These are phyloP conservation scores for Trichomalopsis sarcophagae DNA, from an alignment of 1,140 invertebrate genomes.

Conservation along the genomic window DNA sequence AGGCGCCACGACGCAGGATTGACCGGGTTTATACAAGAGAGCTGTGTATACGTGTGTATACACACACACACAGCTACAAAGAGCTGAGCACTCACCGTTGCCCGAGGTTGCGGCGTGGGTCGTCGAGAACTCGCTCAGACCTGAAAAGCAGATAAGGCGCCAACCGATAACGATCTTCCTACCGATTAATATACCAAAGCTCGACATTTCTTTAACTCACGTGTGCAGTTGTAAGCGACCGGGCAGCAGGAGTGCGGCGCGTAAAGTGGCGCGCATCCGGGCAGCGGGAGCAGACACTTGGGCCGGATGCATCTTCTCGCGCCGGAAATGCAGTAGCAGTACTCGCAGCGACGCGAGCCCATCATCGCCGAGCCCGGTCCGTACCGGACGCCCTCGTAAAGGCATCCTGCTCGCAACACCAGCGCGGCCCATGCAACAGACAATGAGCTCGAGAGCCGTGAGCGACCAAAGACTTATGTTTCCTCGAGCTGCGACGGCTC, in stretches of 20 bases:
- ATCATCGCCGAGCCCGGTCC: constrained; percentile 90
- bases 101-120: constrained; percentile 60
- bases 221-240: constrained; percentile 86
- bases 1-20: not conserved
- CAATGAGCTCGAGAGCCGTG: not conserved
- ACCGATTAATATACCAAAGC: not conserved
- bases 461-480: not conserved
- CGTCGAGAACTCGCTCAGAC: constrained; percentile 62
- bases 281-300: constrained; percentile 85
- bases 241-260: constrained; percentile 88
- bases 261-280: constrained; percentile 83
- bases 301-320: constrained; percentile 86
- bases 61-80: constrained; percentile 25
- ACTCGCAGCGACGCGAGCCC: constrained; percentile 85
- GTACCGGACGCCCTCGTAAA: constrained; percentile 84
- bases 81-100: constrained; percentile 63
- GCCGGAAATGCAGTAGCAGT: constrained; percentile 90
- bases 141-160: constrained; percentile 56
- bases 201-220: constrained; percentile 59
- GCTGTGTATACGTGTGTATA: constrained; percentile 32
- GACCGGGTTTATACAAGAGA: not conserved
- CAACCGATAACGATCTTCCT: not conserved
- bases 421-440: not conserved
- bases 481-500: not conserved
- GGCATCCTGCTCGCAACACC: constrained; percentile 78